Evolutionary conservation across 2,797 vertebrate genomes (phyloP), one percentile per base, ranked within the genome.

Genomic region (Rhyacichthys aspro): DNA sequence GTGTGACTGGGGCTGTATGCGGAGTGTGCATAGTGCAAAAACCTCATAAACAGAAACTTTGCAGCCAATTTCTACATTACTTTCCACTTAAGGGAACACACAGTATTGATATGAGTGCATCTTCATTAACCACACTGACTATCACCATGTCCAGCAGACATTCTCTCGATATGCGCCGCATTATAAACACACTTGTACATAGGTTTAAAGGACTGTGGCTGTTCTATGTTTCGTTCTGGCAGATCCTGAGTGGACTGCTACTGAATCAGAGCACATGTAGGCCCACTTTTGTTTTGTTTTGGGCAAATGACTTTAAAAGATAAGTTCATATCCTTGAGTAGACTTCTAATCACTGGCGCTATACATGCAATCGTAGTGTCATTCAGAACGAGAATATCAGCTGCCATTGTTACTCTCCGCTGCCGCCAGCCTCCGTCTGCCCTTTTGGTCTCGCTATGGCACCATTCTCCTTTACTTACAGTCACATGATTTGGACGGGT

Each of bases 401-500:
- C 32, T 41, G 32, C 14, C 2, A 3, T n/a, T 4, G 9, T 49
- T 48, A 9, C 39, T 55, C 46, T 34, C 46, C 3, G 34, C 16
- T 16, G 11, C 49, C 59, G 52, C 0, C 1, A 15, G 49, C 34
- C 14, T 5, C 47, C 28, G 16, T 43, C 37, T 63, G 38, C 8
- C 37, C 57, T 3, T 41, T 23, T 10, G 17, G 55, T 66, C 58
- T 18, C 58, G 55, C 56, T 17, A 2, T 43, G 41, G 55, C 42
- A n/a, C 47, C 3, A 28, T 33, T 58, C 52, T 64, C 53, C 64
- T 55, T 54, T 64, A 28, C 34, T 55, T n/a, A 0, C 47, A 41
- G 55, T 65, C 48, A 19, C 49, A 3, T 18, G 57, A 56, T 62
- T 65, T 28, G 54, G 19, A 56, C 10, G 43, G 55, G 36, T 17